phyloP scores from a whole-genome alignment of 2,888 invertebrate genomes.

The Ceriagrion tenellum region DNA sequence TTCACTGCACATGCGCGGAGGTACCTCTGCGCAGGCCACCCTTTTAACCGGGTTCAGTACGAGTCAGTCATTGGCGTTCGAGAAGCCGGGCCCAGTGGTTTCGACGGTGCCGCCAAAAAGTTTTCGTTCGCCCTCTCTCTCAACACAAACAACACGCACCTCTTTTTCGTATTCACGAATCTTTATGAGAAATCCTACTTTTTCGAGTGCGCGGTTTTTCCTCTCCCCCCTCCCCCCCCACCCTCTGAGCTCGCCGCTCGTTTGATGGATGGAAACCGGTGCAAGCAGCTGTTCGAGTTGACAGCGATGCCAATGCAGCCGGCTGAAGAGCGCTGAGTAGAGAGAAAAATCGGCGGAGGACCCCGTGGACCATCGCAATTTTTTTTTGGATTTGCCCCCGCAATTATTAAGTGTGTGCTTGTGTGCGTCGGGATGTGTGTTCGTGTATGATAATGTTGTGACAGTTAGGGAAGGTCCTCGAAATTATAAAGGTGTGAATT shows the following conservation, averaged over 20 bases:
- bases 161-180: neutral
- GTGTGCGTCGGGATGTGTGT: neutral
- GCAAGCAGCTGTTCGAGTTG: neutral
- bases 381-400: neutral
- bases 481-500: neutral
- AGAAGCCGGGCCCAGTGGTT: constrained; percentile 33
- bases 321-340: neutral
- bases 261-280: neutral
- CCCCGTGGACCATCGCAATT: neutral
- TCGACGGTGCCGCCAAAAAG: neutral
- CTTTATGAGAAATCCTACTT: neutral
- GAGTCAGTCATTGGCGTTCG: constrained; percentile 61
- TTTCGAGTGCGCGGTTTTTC: neutral
- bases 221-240: neutral
- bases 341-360: neutral
- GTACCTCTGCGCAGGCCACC: constrained; percentile 45
- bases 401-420: neutral
- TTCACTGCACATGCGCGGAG: constrained; percentile 60
- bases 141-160: neutral
- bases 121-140: neutral
- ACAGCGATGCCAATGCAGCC: neutral
- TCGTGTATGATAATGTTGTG: neutral
- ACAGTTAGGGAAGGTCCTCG: neutral
- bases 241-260: neutral
- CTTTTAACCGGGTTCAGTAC: neutral